Percentiles rank a stretch among this genome's conserved stretches.
phyloP scores from a whole-genome alignment of 2,888 invertebrate species.

The Melinaea menophilus region DNA sequence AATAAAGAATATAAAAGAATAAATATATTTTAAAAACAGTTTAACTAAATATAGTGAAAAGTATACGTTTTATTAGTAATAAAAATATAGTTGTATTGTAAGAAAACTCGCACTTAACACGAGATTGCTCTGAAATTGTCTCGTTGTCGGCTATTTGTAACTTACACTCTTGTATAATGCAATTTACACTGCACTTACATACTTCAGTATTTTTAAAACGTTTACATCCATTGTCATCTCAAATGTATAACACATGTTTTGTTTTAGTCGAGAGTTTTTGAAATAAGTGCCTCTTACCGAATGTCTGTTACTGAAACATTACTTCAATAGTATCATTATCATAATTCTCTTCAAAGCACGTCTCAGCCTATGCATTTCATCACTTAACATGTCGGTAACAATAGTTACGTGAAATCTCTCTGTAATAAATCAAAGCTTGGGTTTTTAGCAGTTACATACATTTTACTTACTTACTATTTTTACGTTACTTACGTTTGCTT shows the following conservation, averaged over 20 bases:
- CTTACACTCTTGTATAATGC: slow-evolving; percentile 1
- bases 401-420: too few species aligned
- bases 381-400: too few species aligned
- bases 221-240: neutral
- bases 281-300: too few species aligned
- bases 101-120: neutral
- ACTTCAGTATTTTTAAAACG: slow-evolving; percentile 1
- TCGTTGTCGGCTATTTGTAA: slow-evolving; percentile 1
- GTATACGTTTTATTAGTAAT: neutral
- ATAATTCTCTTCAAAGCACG: too few species aligned
- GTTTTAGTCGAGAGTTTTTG: too few species aligned
- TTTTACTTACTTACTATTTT: too few species aligned
- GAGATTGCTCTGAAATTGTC: neutral
- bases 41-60: neutral
- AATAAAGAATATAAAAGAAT: neutral
- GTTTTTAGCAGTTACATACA: too few species aligned
- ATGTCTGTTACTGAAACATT: too few species aligned
- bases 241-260: neutral
- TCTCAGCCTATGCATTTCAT: too few species aligned
- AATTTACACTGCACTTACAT: slow-evolving; percentile 1
- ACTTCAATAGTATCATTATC: too few species aligned
- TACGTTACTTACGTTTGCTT: too few species aligned
- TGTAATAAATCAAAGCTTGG: too few species aligned
- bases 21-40: neutral
- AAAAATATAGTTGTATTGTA: neutral